Conservation (phyloP, 2,888 invertebrate genomes). For the Tanaodytes sp. region DNA sequence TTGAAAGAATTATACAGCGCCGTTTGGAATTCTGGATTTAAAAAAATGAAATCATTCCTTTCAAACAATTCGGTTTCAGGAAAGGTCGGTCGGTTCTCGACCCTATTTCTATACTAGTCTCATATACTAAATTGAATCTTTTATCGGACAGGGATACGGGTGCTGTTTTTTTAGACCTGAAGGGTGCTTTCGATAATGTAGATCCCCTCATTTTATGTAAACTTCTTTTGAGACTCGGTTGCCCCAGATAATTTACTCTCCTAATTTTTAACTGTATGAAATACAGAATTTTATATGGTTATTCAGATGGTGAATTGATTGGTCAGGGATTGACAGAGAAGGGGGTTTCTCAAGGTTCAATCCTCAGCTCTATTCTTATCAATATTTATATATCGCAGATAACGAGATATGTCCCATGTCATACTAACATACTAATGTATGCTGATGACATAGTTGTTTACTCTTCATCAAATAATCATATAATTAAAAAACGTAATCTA, state of each 20-base stretch:
- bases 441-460: constrained; percentile 4
- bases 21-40: neutral
- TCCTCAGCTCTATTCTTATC: neutral
- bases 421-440: neutral
- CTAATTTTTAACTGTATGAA: neutral
- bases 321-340: neutral
- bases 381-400: constrained; percentile 1
- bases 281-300: neutral
- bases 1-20: constrained; percentile 18
- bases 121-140: neutral
- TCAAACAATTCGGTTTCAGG: constrained; percentile 23
- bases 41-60: neutral
- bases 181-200: constrained; percentile 5
- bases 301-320: neutral
- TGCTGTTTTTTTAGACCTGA: neutral
- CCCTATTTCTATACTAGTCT: neutral
- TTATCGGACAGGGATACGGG: neutral
- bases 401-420: neutral
- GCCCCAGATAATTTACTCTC: neutral
- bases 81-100: constrained; percentile 8
- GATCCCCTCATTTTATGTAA: neutral
- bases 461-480: neutral
- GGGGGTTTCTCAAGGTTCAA: constrained; percentile 6
- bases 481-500: too few species aligned
- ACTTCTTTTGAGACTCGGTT: neutral